These are phyloP conservation scores for Nicator chloris DNA, from an alignment of 2,113 vertebrate species.

Conservation along the genomic window DNA sequence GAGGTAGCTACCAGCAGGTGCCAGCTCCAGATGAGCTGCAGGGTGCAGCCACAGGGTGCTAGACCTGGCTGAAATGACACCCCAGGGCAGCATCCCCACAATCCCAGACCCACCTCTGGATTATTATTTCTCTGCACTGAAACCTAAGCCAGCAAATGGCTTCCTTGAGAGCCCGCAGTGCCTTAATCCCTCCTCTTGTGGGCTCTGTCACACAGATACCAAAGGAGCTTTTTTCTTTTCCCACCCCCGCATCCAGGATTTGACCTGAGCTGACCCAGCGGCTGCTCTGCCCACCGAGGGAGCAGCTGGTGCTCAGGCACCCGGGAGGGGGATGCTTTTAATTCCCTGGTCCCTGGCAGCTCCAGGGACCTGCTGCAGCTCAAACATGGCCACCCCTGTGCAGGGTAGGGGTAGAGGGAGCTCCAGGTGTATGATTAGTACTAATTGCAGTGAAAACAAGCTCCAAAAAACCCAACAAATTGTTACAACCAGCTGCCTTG, in stretches of 20 bases:
- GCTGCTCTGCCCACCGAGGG: neutral
- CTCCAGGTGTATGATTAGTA: neutral
- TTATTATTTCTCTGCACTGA: neutral
- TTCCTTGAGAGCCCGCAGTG: neutral
- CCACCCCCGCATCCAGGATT: neutral
- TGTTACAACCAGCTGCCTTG: neutral
- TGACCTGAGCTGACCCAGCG: neutral
- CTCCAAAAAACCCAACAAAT: neutral
- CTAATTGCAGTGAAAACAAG: neutral
- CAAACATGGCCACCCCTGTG: neutral
- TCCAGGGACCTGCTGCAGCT: neutral
- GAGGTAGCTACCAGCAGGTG: neutral
- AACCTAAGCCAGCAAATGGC: neutral
- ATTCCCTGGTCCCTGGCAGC: neutral
- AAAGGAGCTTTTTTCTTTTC: neutral
- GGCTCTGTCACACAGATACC: neutral
- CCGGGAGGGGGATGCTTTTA: neutral
- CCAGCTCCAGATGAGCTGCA: neutral
- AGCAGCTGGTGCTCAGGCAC: neutral
- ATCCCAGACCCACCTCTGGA: neutral
- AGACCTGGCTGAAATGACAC: neutral
- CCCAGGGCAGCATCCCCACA: rapidly evolving
- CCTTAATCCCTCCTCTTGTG: constrained; percentile 8
- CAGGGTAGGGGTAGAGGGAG: neutral
- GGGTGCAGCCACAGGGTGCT: neutral